Conservation (phyloP, 2,113 vertebrate genomes). For the Brachirus orientalis region DNA sequence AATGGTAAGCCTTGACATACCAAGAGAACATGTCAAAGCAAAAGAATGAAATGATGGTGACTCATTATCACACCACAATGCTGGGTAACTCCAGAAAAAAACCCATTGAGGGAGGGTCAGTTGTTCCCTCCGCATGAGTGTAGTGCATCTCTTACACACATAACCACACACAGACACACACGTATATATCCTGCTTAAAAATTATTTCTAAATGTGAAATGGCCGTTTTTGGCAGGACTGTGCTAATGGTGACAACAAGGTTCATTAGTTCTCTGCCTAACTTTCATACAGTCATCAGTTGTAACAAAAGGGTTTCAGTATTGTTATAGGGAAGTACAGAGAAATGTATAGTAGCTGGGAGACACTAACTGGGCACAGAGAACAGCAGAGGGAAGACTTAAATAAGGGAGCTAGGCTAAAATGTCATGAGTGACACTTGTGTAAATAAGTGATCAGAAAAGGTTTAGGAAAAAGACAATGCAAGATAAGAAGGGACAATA, state of each 20-base stretch:
- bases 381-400: background rate
- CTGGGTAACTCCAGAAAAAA: conserved; percentile 77
- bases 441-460: too few species aligned
- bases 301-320: conserved; percentile 17
- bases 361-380: too few species aligned
- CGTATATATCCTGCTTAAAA: conserved; percentile 22
- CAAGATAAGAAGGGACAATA: too few species aligned
- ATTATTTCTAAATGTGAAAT: conserved; percentile 70
- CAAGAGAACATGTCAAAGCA: conserved; percentile 36
- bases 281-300: conserved; percentile 23
- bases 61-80: conserved; percentile 56
- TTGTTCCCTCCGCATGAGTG: conserved; percentile 69
- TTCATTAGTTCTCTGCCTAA: conserved; percentile 32
- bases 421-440: too few species aligned
- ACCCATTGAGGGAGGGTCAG: conserved; percentile 68
- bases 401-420: conserved; percentile 19
- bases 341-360: conserved; percentile 1
- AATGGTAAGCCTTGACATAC: background rate
- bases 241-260: conserved; percentile 35
- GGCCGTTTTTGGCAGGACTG: conserved; percentile 34
- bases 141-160: conserved; percentile 38
- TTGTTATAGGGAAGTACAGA: conserved; percentile 14
- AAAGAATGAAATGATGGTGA: conserved; percentile 40
- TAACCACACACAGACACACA: conserved; percentile 7
- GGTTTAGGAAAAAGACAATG: too few species aligned